phyloP scores from a whole-genome alignment of 2,888 invertebrate genomes.

The Drosophila limbata region DNA sequence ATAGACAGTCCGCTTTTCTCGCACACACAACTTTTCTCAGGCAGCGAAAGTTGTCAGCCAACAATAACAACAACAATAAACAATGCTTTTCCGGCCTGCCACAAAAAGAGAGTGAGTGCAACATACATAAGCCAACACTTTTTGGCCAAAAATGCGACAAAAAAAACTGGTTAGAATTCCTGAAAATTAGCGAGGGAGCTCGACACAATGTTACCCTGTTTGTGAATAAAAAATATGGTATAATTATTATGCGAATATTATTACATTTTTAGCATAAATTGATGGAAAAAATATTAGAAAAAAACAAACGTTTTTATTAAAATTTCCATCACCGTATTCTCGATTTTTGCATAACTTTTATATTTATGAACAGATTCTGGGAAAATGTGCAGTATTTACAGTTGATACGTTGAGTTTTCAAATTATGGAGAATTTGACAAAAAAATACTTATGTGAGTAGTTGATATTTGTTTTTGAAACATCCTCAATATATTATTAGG shows the following conservation, averaged over 20 bases:
- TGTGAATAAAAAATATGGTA: background rate
- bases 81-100: constrained; percentile 76
- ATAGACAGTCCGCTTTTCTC: constrained; percentile 63
- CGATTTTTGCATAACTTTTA: background rate
- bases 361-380: background rate
- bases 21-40: constrained; percentile 71
- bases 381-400: background rate
- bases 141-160: constrained; percentile 20
- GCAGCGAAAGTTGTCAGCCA: constrained; percentile 74
- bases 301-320: too few relatives aligned
- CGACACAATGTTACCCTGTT: constrained; percentile 18
- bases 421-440: too few relatives aligned
- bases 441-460: background rate
- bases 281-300: too few relatives aligned
- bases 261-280: too few relatives aligned
- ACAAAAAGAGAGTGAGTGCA: constrained; percentile 54
- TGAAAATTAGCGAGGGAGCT: background rate
- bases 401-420: background rate
- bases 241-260: too few relatives aligned
- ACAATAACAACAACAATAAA: constrained; percentile 53
- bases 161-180: constrained; percentile 4
- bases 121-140: constrained; percentile 37
- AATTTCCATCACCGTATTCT: too few relatives aligned
- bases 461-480: background rate
- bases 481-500: too few relatives aligned